Evolutionary conservation across 2,888 invertebrate genomes (phyloP).

Genomic region (Archips crataeganus): DNA sequence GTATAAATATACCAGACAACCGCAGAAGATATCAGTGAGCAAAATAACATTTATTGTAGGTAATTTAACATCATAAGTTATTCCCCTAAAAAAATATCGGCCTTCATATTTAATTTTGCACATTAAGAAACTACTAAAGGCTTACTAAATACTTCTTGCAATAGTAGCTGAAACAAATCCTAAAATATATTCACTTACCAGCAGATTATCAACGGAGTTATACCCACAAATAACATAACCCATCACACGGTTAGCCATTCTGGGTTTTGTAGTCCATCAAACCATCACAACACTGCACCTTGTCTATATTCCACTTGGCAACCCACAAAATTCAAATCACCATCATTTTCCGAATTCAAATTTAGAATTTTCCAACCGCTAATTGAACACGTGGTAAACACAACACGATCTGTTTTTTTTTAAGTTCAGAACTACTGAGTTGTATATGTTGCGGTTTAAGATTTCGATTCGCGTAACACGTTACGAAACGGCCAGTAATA

Average conservation of each 20-base stretch:
- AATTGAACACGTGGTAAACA: conserved; percentile 32
- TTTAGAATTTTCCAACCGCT: conserved; percentile 30
- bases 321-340: conserved; percentile 30
- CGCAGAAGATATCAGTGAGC: neutral
- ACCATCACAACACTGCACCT: conserved; percentile 45
- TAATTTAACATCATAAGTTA: neutral
- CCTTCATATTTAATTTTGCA: neutral
- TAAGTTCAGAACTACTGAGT: neutral
- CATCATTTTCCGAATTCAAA: conserved; percentile 35
- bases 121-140: neutral
- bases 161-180: no score
- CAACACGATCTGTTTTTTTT: neutral
- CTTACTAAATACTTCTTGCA: no score
- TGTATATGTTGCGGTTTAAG: neutral
- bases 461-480: conserved; percentile 31
- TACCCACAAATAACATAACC: conserved; percentile 87
- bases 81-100: neutral
- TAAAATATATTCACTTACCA: conserved; percentile 72
- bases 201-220: conserved; percentile 84
- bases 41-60: neutral
- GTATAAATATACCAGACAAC: neutral
- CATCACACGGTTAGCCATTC: conserved; percentile 82
- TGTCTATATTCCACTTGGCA: conserved; percentile 12
- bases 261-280: conserved; percentile 41
- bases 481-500: conserved; percentile 45